Conservation (phyloP, 2,888 invertebrate species). For the Disparrhopalites patrizii region DNA sequence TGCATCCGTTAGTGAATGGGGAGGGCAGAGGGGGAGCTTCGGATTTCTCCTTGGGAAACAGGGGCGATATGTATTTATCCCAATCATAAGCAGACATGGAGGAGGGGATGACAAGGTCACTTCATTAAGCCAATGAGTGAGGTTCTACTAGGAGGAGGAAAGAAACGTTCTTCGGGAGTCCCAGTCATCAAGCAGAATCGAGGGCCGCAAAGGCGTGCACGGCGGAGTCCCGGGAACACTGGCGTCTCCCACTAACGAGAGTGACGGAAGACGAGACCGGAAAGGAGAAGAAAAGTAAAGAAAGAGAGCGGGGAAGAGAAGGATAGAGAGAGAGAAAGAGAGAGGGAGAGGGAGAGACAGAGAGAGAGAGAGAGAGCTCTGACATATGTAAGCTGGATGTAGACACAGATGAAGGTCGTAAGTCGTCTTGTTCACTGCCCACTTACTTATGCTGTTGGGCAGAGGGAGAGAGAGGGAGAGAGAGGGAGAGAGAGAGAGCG, state of each 20-base stretch:
- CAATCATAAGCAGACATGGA: too few species aligned
- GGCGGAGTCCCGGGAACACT: too few species aligned
- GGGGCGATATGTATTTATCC: too few species aligned
- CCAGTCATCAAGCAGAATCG: too few species aligned
- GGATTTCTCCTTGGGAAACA: too few species aligned
- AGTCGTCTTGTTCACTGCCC: not conserved
- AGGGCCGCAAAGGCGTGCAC: not conserved
- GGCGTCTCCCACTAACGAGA: slow-evolving; percentile 31
- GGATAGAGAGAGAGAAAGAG: not conserved
- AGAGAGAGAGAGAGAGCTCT: not conserved
- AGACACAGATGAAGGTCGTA: not conserved
- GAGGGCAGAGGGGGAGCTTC: too few species aligned
- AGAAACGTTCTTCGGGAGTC: not conserved
- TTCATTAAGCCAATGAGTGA: not conserved
- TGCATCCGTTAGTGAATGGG: too few species aligned
- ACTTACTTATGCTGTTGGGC: not conserved
- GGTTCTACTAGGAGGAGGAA: not conserved
- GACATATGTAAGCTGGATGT: slow-evolving; percentile 8
- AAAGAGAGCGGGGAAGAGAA: not conserved
- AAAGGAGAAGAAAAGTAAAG: slow-evolving; percentile 1
- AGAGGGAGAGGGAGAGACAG: not conserved
- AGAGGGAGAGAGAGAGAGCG: not conserved
- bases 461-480: not conserved
- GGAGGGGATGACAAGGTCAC: too few species aligned
- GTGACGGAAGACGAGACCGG: slow-evolving; percentile 18